These are phyloP conservation scores for Pagrus major DNA, from an alignment of 2,113 vertebrate genomes.

Conservation along the genomic window DNA sequence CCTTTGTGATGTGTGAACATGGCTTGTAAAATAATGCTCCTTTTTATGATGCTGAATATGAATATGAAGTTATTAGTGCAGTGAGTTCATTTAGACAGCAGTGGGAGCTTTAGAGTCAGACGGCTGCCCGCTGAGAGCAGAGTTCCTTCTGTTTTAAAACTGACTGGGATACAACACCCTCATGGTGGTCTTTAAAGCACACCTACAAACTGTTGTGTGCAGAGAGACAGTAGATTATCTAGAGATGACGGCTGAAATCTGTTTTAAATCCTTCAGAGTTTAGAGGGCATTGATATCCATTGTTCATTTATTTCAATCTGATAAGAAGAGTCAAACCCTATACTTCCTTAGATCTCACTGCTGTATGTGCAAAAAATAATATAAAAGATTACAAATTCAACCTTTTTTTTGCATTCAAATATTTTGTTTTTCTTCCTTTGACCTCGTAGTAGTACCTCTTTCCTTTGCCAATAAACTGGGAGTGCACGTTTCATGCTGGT, in stretches of 20 bases:
- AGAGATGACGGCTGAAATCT: neutral
- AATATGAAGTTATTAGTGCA: constrained; percentile 58
- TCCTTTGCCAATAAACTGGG: neutral
- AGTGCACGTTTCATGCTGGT: neutral
- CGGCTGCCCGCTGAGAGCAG: constrained; percentile 3
- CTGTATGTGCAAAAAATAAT: neutral
- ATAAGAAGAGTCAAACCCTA: constrained; percentile 7
- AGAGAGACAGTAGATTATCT: neutral
- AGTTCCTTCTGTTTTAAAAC: constrained; percentile 24
- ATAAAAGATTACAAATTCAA: neutral
- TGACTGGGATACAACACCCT: constrained; percentile 6
- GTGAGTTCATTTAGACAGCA: constrained; percentile 78
- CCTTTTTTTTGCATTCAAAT: neutral
- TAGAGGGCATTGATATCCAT: neutral
- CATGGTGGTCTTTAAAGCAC: neutral
- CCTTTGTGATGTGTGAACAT: constrained; percentile 7
- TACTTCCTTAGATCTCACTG: neutral
- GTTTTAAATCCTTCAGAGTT: constrained; percentile 61
- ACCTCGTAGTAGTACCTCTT: neutral
- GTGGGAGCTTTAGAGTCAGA: constrained; percentile 81
- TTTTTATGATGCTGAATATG: neutral
- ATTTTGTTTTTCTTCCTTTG: neutral
- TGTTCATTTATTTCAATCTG: constrained; percentile 50
- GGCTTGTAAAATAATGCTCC: constrained; percentile 35
- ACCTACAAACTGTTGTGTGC: neutral